Conservation (phyloP, 2,113 vertebrate genomes). For the Hyperopisus bebe region DNA sequence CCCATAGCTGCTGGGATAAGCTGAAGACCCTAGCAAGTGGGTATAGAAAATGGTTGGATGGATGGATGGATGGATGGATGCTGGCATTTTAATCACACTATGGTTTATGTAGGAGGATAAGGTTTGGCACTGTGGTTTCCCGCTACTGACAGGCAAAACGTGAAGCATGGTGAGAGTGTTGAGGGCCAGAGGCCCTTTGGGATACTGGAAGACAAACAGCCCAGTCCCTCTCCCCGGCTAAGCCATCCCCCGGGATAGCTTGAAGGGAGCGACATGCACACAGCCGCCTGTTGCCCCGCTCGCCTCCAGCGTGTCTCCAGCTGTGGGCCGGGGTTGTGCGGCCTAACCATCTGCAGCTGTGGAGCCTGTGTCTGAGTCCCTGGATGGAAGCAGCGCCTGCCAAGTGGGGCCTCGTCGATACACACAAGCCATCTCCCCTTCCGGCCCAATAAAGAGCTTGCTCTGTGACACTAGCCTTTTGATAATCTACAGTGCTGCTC, state of each 20-base stretch:
- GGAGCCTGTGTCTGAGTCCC: neutral
- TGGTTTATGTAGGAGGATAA: neutral
- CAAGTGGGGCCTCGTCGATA: neutral
- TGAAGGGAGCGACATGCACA: neutral
- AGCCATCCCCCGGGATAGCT: neutral
- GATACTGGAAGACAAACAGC: neutral
- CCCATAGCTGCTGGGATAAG: neutral
- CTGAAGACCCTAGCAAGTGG: neutral
- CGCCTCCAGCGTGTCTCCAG: neutral
- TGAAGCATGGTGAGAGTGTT: neutral
- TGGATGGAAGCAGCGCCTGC: no score
- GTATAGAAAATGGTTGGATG: neutral
- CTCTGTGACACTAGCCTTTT: neutral
- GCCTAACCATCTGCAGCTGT: conserved; percentile 16
- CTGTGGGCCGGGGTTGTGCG: neutral
- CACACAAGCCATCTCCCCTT: neutral
- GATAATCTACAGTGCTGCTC: neutral
- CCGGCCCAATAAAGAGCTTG: neutral
- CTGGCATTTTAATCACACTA: neutral
- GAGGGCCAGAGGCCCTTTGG: neutral
- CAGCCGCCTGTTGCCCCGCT: neutral
- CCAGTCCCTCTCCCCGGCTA: neutral
- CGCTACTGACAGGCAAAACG: neutral
- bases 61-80: neutral
- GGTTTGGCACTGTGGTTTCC: conserved; percentile 19